Evolutionary conservation across 2,888 invertebrate species (phyloP).

Genomic region (Gandaritis pyraliata): DNA sequence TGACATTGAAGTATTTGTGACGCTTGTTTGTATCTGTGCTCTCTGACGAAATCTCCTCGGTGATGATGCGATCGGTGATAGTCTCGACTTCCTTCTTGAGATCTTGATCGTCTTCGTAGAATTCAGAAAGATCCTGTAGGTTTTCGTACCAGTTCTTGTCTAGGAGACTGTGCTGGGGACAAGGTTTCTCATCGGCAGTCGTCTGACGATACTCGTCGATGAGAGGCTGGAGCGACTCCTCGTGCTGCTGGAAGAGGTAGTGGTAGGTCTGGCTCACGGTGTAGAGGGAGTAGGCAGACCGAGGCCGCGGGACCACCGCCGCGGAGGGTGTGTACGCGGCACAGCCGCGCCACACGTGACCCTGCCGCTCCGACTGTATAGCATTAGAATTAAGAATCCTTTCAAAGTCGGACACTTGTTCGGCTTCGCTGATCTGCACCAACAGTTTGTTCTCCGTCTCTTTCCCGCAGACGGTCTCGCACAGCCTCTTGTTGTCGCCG

Average conservation of each 20-base stretch:
- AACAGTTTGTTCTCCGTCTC: conserved; percentile 82
- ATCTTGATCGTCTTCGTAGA: conserved; percentile 77
- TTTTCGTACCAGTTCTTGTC: conserved; percentile 71
- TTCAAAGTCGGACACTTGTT: conserved; percentile 85
- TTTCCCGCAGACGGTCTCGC: conserved; percentile 67
- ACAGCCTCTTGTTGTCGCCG: conserved; percentile 74
- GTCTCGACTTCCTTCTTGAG: conserved; percentile 68
- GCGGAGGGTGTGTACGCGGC: conserved; percentile 63
- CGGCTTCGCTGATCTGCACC: conserved; percentile 85
- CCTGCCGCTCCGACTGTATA: conserved; percentile 75
- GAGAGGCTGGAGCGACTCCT: conserved; percentile 75
- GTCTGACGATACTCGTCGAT: conserved; percentile 68
- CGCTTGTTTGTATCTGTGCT: conserved; percentile 43
- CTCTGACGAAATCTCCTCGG: conserved; percentile 58
- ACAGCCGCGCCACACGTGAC: conserved; percentile 75
- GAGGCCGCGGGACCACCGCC: conserved; percentile 66
- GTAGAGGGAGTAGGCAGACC: conserved; percentile 74
- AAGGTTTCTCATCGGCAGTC: conserved; percentile 51
- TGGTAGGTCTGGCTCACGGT: conserved; percentile 76
- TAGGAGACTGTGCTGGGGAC: conserved; percentile 59
- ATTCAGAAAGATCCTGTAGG: conserved; percentile 76
- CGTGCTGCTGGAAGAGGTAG: conserved; percentile 76
- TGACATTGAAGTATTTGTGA: conserved; percentile 74
- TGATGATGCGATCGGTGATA: conserved; percentile 67
- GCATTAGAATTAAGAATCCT: conserved; percentile 86